Evolutionary conservation across 1,140 invertebrate genomes (phyloP), one percentile per base, ranked within the genome.

Genomic region (Trinorchestia longiramus): DNA sequence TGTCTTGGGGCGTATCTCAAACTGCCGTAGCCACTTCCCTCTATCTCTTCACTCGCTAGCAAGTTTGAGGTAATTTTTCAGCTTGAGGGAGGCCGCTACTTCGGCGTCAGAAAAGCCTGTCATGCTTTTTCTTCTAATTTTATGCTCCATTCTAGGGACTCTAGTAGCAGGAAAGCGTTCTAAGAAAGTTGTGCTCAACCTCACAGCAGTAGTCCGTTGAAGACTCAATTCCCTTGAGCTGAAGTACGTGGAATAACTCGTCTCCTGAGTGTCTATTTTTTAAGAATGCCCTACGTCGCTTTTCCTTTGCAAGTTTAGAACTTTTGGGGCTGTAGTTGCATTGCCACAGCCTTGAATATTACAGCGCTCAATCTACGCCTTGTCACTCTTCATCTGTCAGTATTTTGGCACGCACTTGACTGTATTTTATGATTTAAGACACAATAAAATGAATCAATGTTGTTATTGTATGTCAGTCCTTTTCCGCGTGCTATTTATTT

Each of bases 1-100:
- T 90, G 88, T 90, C 88, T 90, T 90, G 88, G 15, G 15, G 88
- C n/a, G 43, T 41, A 90, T 90, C 88, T 90, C 88, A 90, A 90
- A 42, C 88, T 90, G 88, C 88, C 88, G 43, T 42, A 42, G 88
- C 88, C 41, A 90, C 88, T 43, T 43, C 87, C 40, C 41, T 41
- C n/a, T 90, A 90, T 90, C n/a, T 41, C 41, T 11, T 90, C 88
- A 90, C 88, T 90, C 43, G 41, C 43, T 36, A 43, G 41, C 11
- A 90, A 90, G 41, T 41, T 43, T 90, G n/a, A 90, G n/a, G 88
- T 41, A 90, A 90, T 41, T 42, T 90, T 90, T 90, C 62, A 77
- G 62, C 36, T 36, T 77, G 62, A 53, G 88, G 43, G 40, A 90
- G 88, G 88, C 23, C 88, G 4, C 88, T 15, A 42, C 43, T 42